Evolutionary conservation across 2,113 vertebrate species (phyloP).

Genomic region (Coryphaenoides rupestris): DNA sequence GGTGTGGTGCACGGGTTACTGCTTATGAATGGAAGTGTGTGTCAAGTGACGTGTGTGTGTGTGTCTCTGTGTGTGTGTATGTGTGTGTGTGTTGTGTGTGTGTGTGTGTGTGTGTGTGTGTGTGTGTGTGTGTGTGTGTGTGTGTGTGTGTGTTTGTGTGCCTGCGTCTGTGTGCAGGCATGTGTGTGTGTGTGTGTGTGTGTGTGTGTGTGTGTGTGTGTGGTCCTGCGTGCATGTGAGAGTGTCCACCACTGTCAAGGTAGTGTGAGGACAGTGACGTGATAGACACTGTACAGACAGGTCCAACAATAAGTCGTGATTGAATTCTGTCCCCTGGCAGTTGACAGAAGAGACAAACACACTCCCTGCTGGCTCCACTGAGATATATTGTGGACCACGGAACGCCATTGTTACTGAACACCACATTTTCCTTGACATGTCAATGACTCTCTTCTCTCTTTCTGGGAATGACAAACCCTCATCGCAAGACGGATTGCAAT

Average conservation of each 20-base stretch:
- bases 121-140: too few species aligned
- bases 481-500: constrained; percentile 52
- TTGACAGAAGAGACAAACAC: constrained; percentile 51
- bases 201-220: constrained; percentile 28
- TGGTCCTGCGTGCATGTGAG: too few species aligned
- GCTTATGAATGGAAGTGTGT: too few species aligned
- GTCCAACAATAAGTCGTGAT: constrained; percentile 66
- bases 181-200: constrained; percentile 3
- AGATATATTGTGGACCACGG: constrained; percentile 58
- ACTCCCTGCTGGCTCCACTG: constrained; percentile 46
- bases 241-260: constrained; percentile 46
- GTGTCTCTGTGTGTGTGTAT: too few species aligned
- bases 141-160: too few species aligned
- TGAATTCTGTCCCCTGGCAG: constrained; percentile 64
- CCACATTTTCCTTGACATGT: constrained; percentile 64
- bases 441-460: constrained; percentile 46
- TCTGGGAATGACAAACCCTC: constrained; percentile 51
- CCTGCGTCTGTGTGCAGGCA: not conserved
- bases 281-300: constrained; percentile 58
- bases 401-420: constrained; percentile 58
- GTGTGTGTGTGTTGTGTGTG: too few species aligned
- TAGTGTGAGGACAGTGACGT: constrained; percentile 49
- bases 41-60: too few species aligned
- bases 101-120: too few species aligned
- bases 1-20: too few species aligned